phyloP scores from a whole-genome alignment of 2,797 vertebrate species.

The Danio kyathit region DNA sequence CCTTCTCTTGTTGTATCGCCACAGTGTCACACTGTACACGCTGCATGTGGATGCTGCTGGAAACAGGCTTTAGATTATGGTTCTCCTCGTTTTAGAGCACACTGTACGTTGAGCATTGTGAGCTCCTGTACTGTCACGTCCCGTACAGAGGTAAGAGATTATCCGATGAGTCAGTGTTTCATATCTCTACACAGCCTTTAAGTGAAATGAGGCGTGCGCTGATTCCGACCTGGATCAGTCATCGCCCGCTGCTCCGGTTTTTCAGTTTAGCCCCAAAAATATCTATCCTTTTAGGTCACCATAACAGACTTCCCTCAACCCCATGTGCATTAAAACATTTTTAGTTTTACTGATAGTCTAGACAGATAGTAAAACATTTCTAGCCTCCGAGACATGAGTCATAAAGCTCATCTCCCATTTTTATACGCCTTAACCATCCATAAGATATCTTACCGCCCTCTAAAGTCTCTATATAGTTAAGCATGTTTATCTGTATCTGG shows the following conservation, averaged over 20 bases:
- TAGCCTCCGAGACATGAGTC: conserved; percentile 39
- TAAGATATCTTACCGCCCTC: conserved; percentile 23
- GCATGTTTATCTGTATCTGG: conserved; percentile 30
- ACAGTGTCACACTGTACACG: not conserved
- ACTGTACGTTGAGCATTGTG: not conserved
- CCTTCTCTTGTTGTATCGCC: not conserved
- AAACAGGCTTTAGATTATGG: not conserved
- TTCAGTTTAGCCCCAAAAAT: conserved; percentile 26
- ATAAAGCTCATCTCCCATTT: conserved; percentile 21
- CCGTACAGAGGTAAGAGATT: conserved; percentile 3
- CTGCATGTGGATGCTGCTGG: not conserved
- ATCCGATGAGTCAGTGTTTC: conserved; percentile 11
- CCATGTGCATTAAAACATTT: conserved; percentile 9
- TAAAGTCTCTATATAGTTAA: conserved; percentile 33
- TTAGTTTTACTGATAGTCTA: conserved; percentile 49
- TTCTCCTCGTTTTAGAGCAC: not conserved
- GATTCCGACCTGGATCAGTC: conserved; percentile 20
- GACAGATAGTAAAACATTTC: conserved; percentile 48
- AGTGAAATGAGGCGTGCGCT: not conserved
- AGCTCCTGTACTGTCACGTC: conserved; percentile 16
- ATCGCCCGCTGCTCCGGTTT: conserved; percentile 1
- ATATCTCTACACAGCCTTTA: not conserved
- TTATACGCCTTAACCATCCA: conserved; percentile 33
- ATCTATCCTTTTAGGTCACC: conserved; percentile 19
- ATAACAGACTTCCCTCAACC: not conserved